Base-by-base conservation (phyloP, 2,888 invertebrate species). In the Rhagium mordax region DNA sequence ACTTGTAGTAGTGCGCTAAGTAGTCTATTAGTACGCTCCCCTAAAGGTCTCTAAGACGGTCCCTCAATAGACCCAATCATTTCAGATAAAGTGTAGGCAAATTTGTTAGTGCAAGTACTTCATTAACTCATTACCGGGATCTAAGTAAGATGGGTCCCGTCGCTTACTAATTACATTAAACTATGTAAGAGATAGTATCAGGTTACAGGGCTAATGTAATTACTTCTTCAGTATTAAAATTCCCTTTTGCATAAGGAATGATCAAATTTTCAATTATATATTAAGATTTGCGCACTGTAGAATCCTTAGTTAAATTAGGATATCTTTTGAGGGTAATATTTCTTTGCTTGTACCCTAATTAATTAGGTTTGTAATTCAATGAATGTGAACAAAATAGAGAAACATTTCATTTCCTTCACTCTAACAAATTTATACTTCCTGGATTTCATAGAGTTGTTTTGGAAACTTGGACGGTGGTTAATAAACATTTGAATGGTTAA, bases 41-140 rank as follows among this genome's bases (percentile, higher is more conserved):
- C 70, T 70, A 16, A 61, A 71, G 70, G 68, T 53, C 53, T 53
- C 21, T 53, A 21, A 55, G 24, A 13, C 59, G 15, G 64, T 72
- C 62, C 70, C 48, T 64, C 68, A 68, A 68, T 24, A 60, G 65
- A 66, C 67, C 72, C 71, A 72, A 73, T 78, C 79, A 71, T 75
- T 74, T 49, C 68, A 70, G 72, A 75, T 72, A 78, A 74, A 78
- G 78, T 76, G 76, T 73, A 77, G 78, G 75, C 67, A 78, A 81
- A 80, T 79, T 81, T 79, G 79, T 81, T 80, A 78, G 78, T 72
- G 78, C 74, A 80, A 81, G 78, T 80, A 79, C 79, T 81, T 80
- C 77, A 79, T 81, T 79, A 81, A 79, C 76, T 79, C 80, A 80
- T 81, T 79, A 80, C 76, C 75, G 62, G 48, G 24, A 41, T 55